Percentiles rank a stretch among this genome's conserved stretches.
phyloP scores from a whole-genome alignment of 2,113 vertebrate genomes.

The Mungos mungo region DNA sequence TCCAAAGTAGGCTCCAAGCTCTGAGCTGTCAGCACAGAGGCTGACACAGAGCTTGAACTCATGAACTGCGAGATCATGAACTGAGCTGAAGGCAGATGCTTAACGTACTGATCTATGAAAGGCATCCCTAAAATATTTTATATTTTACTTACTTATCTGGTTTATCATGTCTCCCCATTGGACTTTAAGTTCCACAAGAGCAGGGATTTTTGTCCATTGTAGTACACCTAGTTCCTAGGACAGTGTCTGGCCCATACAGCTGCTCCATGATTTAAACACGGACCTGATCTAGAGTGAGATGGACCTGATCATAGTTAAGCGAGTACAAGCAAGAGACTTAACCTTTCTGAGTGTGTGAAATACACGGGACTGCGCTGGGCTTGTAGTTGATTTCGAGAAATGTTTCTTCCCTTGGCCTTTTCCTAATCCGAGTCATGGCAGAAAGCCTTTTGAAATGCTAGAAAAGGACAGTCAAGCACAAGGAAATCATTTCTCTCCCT shows the following conservation, averaged over 20 bases:
- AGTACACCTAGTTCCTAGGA: neutral
- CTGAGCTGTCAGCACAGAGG: no score
- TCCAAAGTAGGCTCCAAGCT: no score
- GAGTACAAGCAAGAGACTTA: neutral
- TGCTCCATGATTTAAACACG: neutral
- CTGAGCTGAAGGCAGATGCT: no score
- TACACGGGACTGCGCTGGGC: neutral
- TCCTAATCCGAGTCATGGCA: neutral
- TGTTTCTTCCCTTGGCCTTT: neutral
- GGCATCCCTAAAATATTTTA: neutral
- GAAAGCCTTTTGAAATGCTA: neutral
- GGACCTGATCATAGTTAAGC: no score
- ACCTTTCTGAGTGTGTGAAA: neutral
- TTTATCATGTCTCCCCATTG: neutral
- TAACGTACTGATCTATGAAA: no score
- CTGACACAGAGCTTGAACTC: no score
- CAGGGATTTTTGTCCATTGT: neutral
- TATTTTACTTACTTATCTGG: neutral
- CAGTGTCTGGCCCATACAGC: neutral
- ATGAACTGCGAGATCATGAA: no score
- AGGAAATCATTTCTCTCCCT: neutral
- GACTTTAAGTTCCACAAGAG: no score
- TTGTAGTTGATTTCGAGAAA: neutral
- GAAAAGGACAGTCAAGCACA: neutral
- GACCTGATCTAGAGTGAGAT: neutral